Conservation (phyloP, 1,140 invertebrate species). For the Drosophila parabipectinata region DNA sequence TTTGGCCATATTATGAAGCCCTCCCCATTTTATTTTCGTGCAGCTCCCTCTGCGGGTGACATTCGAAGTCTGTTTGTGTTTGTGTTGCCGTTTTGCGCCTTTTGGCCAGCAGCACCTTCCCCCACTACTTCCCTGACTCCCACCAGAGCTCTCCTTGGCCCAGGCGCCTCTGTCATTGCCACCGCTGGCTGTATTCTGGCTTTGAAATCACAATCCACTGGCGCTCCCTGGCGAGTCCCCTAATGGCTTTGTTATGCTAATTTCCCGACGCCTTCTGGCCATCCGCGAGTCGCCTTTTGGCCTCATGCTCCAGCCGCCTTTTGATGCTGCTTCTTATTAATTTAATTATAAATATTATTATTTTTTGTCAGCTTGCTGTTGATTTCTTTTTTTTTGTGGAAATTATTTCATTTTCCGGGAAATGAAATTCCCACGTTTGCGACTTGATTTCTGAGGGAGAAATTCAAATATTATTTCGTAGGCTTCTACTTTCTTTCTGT, state of each 20-base stretch:
- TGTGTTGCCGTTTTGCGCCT: slow-evolving; percentile 27
- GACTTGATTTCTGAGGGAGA: slow-evolving; percentile 40
- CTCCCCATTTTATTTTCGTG: neutral
- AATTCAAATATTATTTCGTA: slow-evolving; percentile 30
- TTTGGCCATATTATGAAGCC: neutral
- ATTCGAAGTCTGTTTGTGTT: slow-evolving; percentile 64
- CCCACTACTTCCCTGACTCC: too few relatives aligned
- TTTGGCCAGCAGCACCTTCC: slow-evolving; percentile 8
- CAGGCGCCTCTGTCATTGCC: slow-evolving; percentile 57
- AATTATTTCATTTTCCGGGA: slow-evolving; percentile 29
- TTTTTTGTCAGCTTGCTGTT: slow-evolving; percentile 13
- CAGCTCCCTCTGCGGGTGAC: slow-evolving; percentile 51
- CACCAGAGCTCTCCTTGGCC: slow-evolving; percentile 19
- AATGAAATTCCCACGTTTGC: slow-evolving; percentile 57
- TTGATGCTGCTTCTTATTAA: slow-evolving; percentile 55
- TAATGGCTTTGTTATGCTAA: slow-evolving; percentile 81
- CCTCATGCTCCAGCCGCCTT: slow-evolving; percentile 11
- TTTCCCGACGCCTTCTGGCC: slow-evolving; percentile 74
- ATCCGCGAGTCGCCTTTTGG: slow-evolving; percentile 47
- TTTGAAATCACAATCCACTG: slow-evolving; percentile 70
- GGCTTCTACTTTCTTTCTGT: slow-evolving; percentile 16
- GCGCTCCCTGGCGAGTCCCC: slow-evolving; percentile 31
- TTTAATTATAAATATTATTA: slow-evolving; percentile 70
- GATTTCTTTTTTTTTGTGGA: slow-evolving; percentile 20
- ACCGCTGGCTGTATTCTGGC: slow-evolving; percentile 36